Evolutionary conservation across 2,113 vertebrate species (phyloP).

Genomic region (Alouatta palliata): DNA sequence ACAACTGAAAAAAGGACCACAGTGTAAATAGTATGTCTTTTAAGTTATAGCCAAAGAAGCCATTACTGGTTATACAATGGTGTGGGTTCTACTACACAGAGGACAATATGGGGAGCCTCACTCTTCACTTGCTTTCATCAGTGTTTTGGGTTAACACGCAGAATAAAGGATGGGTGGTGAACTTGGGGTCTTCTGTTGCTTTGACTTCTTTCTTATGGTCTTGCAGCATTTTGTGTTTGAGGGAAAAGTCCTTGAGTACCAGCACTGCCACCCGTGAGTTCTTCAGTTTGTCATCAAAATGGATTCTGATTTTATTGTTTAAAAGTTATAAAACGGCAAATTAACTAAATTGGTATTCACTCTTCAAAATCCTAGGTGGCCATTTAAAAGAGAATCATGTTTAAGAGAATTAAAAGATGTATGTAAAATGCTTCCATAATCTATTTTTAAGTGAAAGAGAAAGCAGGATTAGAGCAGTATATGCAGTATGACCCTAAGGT

Average conservation of each 20-base stretch:
- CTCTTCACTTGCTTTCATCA: not conserved
- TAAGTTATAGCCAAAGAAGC: conserved; percentile 56
- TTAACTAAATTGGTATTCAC: not conserved
- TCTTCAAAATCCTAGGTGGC: not conserved
- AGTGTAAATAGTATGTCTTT: conserved; percentile 63
- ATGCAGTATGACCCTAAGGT: not conserved
- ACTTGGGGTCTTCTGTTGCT: not conserved
- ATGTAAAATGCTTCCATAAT: not conserved
- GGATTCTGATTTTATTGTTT: conserved; percentile 40
- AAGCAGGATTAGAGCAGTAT: not conserved
- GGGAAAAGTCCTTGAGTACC: not conserved
- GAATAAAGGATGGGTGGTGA: not conserved
- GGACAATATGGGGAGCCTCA: not conserved
- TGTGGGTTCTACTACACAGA: not conserved
- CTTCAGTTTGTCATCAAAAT: not conserved
- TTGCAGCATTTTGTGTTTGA: not conserved
- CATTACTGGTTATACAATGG: not conserved
- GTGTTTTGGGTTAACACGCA: not conserved
- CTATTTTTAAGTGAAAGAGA: not conserved
- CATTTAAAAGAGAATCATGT: not conserved
- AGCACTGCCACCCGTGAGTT: not conserved
- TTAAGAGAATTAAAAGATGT: not conserved
- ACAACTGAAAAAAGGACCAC: conserved; percentile 70
- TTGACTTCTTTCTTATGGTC: not conserved
- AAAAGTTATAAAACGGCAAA: conserved; percentile 18